Percentiles rank a stretch among this genome's conserved stretches.
These are phyloP conservation scores for Catharus minimus DNA, from an alignment of 2,113 vertebrate genomes.

Conservation along the genomic window DNA sequence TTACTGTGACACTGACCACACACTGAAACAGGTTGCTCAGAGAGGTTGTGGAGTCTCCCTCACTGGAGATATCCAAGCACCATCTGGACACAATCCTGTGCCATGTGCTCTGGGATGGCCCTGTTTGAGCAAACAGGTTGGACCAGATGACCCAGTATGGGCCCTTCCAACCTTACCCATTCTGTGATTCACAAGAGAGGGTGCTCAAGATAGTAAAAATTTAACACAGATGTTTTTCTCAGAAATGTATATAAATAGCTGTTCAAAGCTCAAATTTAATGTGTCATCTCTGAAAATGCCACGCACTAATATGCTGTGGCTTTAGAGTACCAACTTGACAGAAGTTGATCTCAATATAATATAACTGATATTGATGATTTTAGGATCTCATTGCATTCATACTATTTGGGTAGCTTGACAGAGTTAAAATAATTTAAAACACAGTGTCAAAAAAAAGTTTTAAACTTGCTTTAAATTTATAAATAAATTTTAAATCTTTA, in stretches of 20 bases:
- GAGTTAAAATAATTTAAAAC: background rate
- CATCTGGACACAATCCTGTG: background rate
- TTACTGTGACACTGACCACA: background rate
- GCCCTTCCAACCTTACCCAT: background rate
- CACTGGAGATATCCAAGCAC: background rate
- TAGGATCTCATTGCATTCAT: background rate
- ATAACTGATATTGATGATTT: background rate
- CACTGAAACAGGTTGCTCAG: background rate
- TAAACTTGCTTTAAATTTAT: background rate
- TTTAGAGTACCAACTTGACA: background rate
- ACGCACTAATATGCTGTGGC: background rate
- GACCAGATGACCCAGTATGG: background rate
- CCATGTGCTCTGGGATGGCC: rapidly evolving
- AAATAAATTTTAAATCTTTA: too few species aligned
- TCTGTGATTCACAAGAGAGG: background rate
- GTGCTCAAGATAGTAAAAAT: background rate
- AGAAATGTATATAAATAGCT: background rate
- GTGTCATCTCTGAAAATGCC: background rate
- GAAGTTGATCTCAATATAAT: background rate
- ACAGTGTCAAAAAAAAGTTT: background rate
- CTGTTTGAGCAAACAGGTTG: background rate
- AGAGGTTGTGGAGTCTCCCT: rapidly evolving
- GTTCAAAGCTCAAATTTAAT: background rate
- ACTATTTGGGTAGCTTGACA: background rate
- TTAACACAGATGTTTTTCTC: background rate